Base-by-base conservation (phyloP, 2,888 invertebrate species). In the Lasioglossum oenotherae region DNA sequence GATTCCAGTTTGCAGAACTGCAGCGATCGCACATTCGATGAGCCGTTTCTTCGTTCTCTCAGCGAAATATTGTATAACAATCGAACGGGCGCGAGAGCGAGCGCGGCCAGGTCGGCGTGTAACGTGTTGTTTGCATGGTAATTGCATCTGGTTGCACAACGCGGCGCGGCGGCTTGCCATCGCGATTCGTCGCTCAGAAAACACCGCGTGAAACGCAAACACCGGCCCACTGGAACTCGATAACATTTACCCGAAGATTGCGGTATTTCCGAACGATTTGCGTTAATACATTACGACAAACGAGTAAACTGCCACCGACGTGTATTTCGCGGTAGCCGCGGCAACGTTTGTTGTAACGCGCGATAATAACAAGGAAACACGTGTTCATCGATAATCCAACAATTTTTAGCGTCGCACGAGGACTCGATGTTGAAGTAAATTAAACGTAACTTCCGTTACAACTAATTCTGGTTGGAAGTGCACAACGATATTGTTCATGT, bases 91-190 rank as follows among this genome's bases (percentile, higher is more conserved):
- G 60, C 31, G 60, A 8, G 60, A 27, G 60, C 31, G 84, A 87
- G 84, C 64, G 78, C 23, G 53, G 10, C 6, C 23, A 75, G 73
- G 71, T 74, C 76, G 76, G 41, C 86, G 87, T 57, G 72, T 81
- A 87, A 90, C 84, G 80, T 83, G 87, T 84, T 86, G 88, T 88
- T 90, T 88, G 82, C 81, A 57, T 74, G 74, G 81, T 90, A 90
- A 89, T 90, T 90, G 87, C 84, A 79, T 82, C n/a, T 72, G 35
- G 74, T 90, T 90, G 87, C 90, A 88, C 86, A 90, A 90, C 85
- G 78, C 27, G 72, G 57, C 46, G 60, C 75, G 60, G 35, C 4
- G 60, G 27, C 60, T 53, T 46, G 76, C 49, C 74, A 46, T 35
- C 79, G 78, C 77, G 76, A 75, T 76, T 83, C 76, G 76, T 78